Evolutionary conservation across 2,113 vertebrate species (phyloP), one percentile per base, ranked within the genome.

Genomic region (Poecilia latipinna): DNA sequence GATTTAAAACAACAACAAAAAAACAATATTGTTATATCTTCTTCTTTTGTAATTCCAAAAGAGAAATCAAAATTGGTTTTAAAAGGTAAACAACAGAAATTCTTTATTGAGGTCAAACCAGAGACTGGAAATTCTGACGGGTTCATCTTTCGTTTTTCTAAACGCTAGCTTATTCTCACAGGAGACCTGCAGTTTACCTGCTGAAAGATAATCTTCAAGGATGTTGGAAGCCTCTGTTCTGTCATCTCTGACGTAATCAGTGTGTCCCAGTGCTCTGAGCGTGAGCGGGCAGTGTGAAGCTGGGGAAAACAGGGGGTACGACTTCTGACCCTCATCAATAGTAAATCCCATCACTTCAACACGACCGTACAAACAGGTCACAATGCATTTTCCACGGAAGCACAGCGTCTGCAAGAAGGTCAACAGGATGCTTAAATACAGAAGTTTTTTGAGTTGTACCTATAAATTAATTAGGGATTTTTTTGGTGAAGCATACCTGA

Each of bases 271-370:
- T 0, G 95, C 94, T 29, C 84, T 93, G 42, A 98, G 87, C 22
- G 90, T 91, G 70, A 99, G 93, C 0, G 94, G 94, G 65, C 94
- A 92, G 37, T 97, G 96, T 0, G 97, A 96, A 0, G 94, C 90
- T 0, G 96, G 93, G 0, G 97, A 97, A 77, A 95, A 97, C 28
- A 98, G 86, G 0, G 95, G 94, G 48, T 93, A 96, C 0, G 95
- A 88, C 82, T 96, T 95, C 84, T 99, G 96, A 19, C 95, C 97
- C 54, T 95, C 94, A 57, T 90, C 91, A 0, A 98, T 93, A 35
- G 92, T 94, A 82, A 96, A 96, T 1, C 97, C 97, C 79, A 96
- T 87, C 24, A 98, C 95, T 33, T 95, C 95, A n/a, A 98, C 95
- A 0, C 95, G 94, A 4, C 97, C 97, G 0, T 96, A 96, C 17